Evolutionary conservation across 2,797 vertebrate genomes (phyloP), one percentile per base, ranked within the genome.

Genomic region (Gouania willdenowi): DNA sequence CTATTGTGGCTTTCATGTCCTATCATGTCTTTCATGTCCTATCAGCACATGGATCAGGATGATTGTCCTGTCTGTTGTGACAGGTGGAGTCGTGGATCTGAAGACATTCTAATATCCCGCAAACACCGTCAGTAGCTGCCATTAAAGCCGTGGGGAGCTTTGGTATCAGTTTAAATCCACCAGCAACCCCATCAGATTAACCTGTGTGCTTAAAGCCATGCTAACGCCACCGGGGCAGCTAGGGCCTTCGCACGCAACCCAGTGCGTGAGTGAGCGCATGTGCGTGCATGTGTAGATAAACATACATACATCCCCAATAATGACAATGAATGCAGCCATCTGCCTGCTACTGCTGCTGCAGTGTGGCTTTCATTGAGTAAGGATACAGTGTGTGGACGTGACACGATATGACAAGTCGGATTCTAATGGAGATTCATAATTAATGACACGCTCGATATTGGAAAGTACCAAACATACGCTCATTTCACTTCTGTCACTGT

Each of bases 91-190:
- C 18, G 41, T 42, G 27, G 34, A 56, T 63, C 49, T 45, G 29
- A 33, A 33, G 48, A 50, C 39, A 62, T 75, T 62, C 34, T 26
- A 25, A 51, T 56, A 62, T 76, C 51, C 26, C 16, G 60, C 71
- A 72, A 76, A 70, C 66, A 43, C 61, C 42, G 67, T 69, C 64
- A 62, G 41, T 34, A 41, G 46, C 50, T 61, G 49, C 69, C 52
- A 48, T 71, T 65, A 60, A 79, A 81, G 65, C 56, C 46, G 58
- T 52, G 20, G 58, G 71, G 48, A 66, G 72, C 62, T 68, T 79
- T 73, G 46, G 71, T 75, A 79, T 83, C 80, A 37, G 49, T 77
- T 65, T 54, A 87, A 78, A 87, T 79, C 76, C 75, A 44, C 61
- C 26, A 41, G 45, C 64, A 80, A 70, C 71, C 53, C 57, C 43